Percentiles rank a stretch among this genome's conserved stretches.
Evolutionary conservation across 53 echinoderm and acorn worm species (phyloP).

Genomic region (Pentamera pediparva): DNA sequence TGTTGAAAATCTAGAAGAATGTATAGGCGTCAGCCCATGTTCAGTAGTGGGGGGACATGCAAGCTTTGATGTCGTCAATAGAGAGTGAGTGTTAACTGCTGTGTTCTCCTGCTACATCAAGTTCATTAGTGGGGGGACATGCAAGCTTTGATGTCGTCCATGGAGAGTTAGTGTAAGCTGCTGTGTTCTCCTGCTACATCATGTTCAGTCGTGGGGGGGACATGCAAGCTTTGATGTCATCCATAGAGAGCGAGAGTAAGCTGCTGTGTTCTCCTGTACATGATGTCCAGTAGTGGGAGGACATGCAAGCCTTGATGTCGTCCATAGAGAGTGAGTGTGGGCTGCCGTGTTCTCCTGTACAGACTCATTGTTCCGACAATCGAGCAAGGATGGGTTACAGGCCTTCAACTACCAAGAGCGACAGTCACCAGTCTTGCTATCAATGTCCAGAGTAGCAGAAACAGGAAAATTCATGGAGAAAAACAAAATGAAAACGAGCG

Average conservation of each 20-base stretch:
- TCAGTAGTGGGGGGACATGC: too few species aligned
- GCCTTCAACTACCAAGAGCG: neutral
- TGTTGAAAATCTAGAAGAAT: too few species aligned
- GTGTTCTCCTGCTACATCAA: too few species aligned
- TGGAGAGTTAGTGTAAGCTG: neutral
- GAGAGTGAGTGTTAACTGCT: too few species aligned
- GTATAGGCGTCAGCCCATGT: too few species aligned
- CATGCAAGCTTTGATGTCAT: too few species aligned
- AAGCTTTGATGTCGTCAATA: too few species aligned
- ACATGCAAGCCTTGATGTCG: neutral
- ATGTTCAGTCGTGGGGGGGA: too few species aligned
- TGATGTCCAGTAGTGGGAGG: too few species aligned
- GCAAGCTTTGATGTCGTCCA: neutral
- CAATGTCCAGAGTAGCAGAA: neutral
- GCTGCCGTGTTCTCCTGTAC: neutral
- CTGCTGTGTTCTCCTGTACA: too few species aligned
- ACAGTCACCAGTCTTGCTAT: neutral
- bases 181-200: constrained; percentile 7
- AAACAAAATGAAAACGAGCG: constrained; percentile 21
- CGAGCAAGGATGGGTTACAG: neutral
- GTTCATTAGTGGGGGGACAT: too few species aligned
- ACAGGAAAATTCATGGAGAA: neutral
- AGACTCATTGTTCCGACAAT: constrained; percentile 17
- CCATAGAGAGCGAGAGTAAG: too few species aligned
- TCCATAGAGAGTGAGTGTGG: neutral